Evolutionary conservation across 1,140 invertebrate genomes (phyloP).

Genomic region (Conopomorpha cramerella): DNA sequence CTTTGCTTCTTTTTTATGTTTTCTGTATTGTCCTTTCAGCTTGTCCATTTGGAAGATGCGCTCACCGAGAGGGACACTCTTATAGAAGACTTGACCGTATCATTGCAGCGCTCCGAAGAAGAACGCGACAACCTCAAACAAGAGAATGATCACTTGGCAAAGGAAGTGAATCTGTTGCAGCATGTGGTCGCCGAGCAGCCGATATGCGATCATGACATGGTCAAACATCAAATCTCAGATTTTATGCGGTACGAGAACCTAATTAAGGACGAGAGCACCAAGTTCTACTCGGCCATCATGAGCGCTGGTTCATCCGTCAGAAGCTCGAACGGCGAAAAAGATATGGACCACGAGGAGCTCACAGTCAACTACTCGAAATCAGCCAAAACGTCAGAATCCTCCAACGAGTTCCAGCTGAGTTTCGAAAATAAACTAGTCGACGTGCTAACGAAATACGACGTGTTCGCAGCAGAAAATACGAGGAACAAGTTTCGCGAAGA

Average conservation of each 20-base stretch:
- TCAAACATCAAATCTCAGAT: conserved; percentile 42
- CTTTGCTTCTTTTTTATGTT: no score
- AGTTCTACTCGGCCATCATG: conserved; percentile 41
- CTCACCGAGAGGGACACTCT: conserved; percentile 62
- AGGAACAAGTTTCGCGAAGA: conserved; percentile 53
- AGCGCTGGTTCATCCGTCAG: conserved; percentile 28
- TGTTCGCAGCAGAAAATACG: conserved; percentile 41
- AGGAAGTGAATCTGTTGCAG: conserved; percentile 66
- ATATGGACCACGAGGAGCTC: conserved; percentile 46
- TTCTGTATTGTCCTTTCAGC: no score
- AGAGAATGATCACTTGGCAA: conserved; percentile 64
- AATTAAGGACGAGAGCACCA: conserved; percentile 42
- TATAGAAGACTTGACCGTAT: conserved; percentile 65
- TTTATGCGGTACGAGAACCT: conserved; percentile 48
- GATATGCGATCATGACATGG: conserved; percentile 46
- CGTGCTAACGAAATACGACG: conserved; percentile 44
- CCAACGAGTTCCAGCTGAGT: conserved; percentile 36
- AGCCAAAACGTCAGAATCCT: conserved; percentile 27
- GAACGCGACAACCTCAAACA: conserved; percentile 64
- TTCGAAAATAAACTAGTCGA: conserved; percentile 33
- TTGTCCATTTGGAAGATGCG: conserved; percentile 65
- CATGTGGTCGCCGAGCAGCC: conserved; percentile 61
- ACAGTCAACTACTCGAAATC: conserved; percentile 45
- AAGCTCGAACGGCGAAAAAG: conserved; percentile 39
- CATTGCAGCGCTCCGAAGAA: conserved; percentile 62